These are phyloP conservation scores for Luidia sarsii DNA, from an alignment of 53 echinoderm and acorn worm species.

Conservation along the genomic window DNA sequence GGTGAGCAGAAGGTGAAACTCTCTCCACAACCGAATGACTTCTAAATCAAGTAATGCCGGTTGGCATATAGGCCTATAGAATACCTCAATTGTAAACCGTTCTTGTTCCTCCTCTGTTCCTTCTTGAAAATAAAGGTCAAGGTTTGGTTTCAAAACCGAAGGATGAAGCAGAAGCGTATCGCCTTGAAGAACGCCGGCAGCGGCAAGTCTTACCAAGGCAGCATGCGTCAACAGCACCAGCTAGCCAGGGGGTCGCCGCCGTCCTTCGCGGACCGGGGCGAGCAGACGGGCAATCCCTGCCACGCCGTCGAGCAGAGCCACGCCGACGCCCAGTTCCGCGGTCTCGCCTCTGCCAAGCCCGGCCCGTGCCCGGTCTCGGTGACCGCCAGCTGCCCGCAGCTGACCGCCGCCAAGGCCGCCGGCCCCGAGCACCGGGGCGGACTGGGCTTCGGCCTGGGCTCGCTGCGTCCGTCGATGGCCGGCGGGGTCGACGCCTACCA, in stretches of 20 bases:
- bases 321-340: background rate
- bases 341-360: background rate
- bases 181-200: constrained; percentile 55
- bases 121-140: too few relatives aligned
- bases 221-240: background rate
- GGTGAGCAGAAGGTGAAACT: too few relatives aligned
- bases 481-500: constrained; percentile 20
- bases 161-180: constrained; percentile 87
- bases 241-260: background rate
- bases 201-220: constrained; percentile 29
- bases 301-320: background rate
- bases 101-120: too few relatives aligned
- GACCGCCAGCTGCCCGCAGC: too few relatives aligned
- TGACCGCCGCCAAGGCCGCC: background rate
- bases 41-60: too few relatives aligned
- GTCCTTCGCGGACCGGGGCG: background rate
- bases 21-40: too few relatives aligned
- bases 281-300: background rate
- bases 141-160: constrained; percentile 91
- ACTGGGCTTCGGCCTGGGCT: background rate
- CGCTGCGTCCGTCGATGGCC: constrained; percentile 7
- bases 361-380: background rate
- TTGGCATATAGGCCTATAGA: too few relatives aligned
- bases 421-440: background rate
- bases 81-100: too few relatives aligned